phyloP scores from a whole-genome alignment of 2,888 invertebrate species.

The Autographa gamma region DNA sequence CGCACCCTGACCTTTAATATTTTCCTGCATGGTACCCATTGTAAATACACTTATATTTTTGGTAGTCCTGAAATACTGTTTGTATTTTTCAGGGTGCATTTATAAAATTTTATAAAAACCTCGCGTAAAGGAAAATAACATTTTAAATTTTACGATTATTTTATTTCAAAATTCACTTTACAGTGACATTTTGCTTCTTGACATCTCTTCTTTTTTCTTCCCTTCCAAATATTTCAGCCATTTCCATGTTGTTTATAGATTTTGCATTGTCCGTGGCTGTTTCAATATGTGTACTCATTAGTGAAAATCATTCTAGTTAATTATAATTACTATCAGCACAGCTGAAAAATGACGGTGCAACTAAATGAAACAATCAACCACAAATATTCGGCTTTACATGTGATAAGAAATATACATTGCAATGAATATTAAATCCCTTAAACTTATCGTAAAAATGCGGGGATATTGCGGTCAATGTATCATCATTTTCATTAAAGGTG shows the following conservation, averaged over 20 bases:
- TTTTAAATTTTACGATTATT: constrained; percentile 44
- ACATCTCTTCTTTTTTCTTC: constrained; percentile 14
- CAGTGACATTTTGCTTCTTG: constrained; percentile 25
- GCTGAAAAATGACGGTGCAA: not conserved
- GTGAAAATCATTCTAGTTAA: not conserved
- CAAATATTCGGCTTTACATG: no score
- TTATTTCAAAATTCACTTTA: constrained; percentile 26
- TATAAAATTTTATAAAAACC: constrained; percentile 9
- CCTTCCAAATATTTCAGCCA: constrained; percentile 7
- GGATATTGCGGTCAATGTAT: constrained; percentile 27
- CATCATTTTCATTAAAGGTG: constrained; percentile 46
- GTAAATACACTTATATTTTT: constrained; percentile 7
- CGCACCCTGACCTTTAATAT: constrained; percentile 6
- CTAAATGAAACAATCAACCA: not conserved
- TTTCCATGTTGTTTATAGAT: not conserved
- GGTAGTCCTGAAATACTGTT: constrained; percentile 12
- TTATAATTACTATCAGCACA: not conserved
- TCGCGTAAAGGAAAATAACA: constrained; percentile 20
- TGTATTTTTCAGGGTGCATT: constrained; percentile 25
- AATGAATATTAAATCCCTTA: not conserved
- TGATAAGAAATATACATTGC: not conserved
- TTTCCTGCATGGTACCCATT: constrained; percentile 16
- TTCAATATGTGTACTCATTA: not conserved
- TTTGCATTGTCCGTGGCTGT: not conserved
- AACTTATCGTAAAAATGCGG: constrained; percentile 10